These are phyloP conservation scores for Ciconia maguari DNA, from an alignment of 2,113 vertebrate genomes.

Conservation along the genomic window DNA sequence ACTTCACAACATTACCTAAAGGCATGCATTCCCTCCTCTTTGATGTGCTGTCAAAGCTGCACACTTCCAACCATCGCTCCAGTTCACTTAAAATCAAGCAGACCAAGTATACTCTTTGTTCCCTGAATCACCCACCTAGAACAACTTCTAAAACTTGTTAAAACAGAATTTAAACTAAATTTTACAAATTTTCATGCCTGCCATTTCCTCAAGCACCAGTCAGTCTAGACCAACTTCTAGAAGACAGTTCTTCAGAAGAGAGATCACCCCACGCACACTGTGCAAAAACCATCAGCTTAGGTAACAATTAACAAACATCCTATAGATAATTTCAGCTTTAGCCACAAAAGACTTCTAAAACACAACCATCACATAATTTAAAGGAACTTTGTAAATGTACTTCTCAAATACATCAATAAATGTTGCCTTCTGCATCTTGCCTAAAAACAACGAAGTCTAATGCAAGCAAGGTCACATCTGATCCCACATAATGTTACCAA, in stretches of 20 bases:
- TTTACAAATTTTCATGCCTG: neutral
- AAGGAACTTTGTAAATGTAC: neutral
- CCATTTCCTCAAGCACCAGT: neutral
- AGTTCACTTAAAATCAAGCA: neutral
- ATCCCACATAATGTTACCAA: neutral
- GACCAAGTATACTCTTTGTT: neutral
- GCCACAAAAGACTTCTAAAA: neutral
- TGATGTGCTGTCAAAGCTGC: neutral
- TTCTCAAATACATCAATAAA: neutral
- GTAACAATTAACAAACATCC: neutral
- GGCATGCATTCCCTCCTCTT: neutral
- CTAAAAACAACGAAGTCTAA: neutral
- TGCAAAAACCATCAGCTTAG: neutral
- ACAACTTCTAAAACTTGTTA: neutral
- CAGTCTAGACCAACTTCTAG: neutral
- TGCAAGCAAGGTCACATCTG: neutral
- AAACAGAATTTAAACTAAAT: neutral
- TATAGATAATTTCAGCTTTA: neutral
- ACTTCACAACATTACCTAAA: neutral
- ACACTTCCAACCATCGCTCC: neutral
- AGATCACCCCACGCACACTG: neutral
- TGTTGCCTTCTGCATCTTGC: neutral
- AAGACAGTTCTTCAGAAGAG: neutral
- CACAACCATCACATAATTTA: neutral
- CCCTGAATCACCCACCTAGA: neutral